phyloP scores from a whole-genome alignment of 2,888 invertebrate species.

The Synergus itoensis region DNA sequence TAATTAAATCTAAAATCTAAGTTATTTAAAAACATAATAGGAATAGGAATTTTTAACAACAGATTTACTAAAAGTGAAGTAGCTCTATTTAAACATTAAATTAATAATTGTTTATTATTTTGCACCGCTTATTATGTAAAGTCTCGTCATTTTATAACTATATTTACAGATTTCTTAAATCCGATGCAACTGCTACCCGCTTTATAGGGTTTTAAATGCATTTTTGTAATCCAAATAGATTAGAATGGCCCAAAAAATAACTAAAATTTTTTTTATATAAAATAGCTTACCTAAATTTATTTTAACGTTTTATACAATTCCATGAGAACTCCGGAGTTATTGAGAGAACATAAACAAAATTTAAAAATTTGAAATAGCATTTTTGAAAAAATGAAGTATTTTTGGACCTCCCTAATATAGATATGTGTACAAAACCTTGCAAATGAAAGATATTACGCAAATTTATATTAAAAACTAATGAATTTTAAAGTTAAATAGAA shows the following conservation, averaged over 20 bases:
- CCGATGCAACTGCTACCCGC: conserved; percentile 1
- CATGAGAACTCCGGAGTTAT: no score
- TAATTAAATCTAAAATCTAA: background rate
- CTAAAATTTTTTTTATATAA: no score
- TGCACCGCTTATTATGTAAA: conserved; percentile 28
- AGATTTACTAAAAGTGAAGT: background rate
- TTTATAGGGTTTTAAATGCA: conserved; percentile 19
- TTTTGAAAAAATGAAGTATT: no score
- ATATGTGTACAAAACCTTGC: conserved; percentile 5
- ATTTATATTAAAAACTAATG: background rate
- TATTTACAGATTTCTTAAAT: conserved; percentile 31
- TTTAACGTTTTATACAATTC: no score
- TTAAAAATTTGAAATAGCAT: no score
- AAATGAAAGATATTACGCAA: background rate
- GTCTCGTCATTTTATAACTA: conserved; percentile 32
- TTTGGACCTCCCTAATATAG: background rate
- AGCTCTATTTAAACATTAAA: conserved; percentile 19
- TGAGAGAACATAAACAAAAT: no score
- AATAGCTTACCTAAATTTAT: no score
- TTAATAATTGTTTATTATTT: conserved; percentile 33
- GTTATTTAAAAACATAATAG: background rate
- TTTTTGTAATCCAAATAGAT: background rate
- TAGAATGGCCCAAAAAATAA: no score
- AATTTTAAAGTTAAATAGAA: background rate
- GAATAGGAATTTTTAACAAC: background rate